Evolutionary conservation across 2,113 vertebrate genomes (phyloP).

Genomic region (Coregonus clupeaformis): DNA sequence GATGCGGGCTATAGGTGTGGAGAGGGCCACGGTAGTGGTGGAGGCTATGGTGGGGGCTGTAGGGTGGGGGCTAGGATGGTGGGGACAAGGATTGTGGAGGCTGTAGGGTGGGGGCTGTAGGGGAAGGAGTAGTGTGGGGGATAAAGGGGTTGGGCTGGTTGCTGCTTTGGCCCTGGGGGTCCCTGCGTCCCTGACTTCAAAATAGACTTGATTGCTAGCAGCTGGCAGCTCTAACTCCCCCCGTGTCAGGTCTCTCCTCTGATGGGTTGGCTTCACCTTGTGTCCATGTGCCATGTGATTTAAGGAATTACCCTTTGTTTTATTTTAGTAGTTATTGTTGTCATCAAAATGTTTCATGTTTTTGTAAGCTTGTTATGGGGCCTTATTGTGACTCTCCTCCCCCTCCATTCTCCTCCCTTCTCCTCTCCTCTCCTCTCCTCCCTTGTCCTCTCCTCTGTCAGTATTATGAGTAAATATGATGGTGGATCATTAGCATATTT

Average conservation of each 20-base stretch:
- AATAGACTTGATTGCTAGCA: constrained; percentile 84
- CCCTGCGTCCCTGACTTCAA: constrained; percentile 81
- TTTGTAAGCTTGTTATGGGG: constrained; percentile 23
- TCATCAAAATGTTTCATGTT: constrained; percentile 11
- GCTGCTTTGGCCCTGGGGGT: constrained; percentile 78
- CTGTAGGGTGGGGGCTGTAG: too few relatives aligned
- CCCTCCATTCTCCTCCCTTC: too few relatives aligned
- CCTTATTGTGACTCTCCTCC: constrained; percentile 3
- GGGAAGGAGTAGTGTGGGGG: constrained; percentile 15
- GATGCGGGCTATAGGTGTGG: too few relatives aligned
- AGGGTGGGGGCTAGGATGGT: too few relatives aligned
- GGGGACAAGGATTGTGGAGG: too few relatives aligned
- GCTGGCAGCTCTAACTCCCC: constrained; percentile 80
- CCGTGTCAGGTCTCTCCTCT: constrained; percentile 78
- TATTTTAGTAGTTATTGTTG: too few relatives aligned
- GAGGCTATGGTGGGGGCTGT: too few relatives aligned
- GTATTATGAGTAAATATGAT: constrained; percentile 62
- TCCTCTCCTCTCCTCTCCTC: too few relatives aligned
- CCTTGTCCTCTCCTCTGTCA: constrained; percentile 23
- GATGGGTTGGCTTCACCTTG: too few relatives aligned
- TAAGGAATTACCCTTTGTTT: too few relatives aligned
- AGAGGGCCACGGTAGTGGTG: too few relatives aligned
- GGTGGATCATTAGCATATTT: constrained; percentile 68
- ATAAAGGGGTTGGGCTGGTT: constrained; percentile 63
- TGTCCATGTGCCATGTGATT: too few relatives aligned